phyloP scores from a whole-genome alignment of 2,888 invertebrate species.

The Molorchus minor region DNA sequence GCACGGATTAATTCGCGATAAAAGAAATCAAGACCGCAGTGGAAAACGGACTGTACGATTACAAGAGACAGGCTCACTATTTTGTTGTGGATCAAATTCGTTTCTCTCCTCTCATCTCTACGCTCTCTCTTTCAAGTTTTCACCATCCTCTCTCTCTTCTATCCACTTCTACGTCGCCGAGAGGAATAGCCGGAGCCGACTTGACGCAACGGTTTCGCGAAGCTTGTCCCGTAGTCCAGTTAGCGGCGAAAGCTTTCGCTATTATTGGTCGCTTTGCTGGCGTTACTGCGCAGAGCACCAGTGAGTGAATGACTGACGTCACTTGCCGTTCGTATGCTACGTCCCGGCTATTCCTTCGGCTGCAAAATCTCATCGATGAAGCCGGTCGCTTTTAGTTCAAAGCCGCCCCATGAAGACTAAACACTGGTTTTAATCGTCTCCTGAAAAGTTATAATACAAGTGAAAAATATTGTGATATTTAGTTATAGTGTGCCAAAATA shows the following conservation, averaged over 20 bases:
- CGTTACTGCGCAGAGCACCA: slow-evolving; percentile 46
- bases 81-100: slow-evolving; percentile 66
- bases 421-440: slow-evolving; percentile 58
- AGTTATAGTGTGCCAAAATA: slow-evolving; percentile 64
- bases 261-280: slow-evolving; percentile 50
- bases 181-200: slow-evolving; percentile 48
- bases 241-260: slow-evolving; percentile 53
- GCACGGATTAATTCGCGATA: slow-evolving; percentile 53
- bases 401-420: slow-evolving; percentile 57
- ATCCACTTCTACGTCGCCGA: slow-evolving; percentile 60
- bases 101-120: slow-evolving; percentile 63
- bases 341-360: slow-evolving; percentile 45
- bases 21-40: slow-evolving; percentile 60
- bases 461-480: slow-evolving; percentile 63
- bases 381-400: slow-evolving; percentile 60
- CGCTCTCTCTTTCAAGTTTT: slow-evolving; percentile 64
- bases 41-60: slow-evolving; percentile 63
- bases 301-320: slow-evolving; percentile 55
- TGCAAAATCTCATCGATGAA: slow-evolving; percentile 43
- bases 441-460: slow-evolving; percentile 56
- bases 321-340: slow-evolving; percentile 43
- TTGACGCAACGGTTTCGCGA: slow-evolving; percentile 54
- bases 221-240: slow-evolving; percentile 54
- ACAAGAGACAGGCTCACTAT: slow-evolving; percentile 64
- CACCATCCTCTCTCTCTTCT: slow-evolving; percentile 63